These are phyloP conservation scores for Trissolcus japonicus DNA, from an alignment of 2,888 invertebrate genomes.

Conservation along the genomic window DNA sequence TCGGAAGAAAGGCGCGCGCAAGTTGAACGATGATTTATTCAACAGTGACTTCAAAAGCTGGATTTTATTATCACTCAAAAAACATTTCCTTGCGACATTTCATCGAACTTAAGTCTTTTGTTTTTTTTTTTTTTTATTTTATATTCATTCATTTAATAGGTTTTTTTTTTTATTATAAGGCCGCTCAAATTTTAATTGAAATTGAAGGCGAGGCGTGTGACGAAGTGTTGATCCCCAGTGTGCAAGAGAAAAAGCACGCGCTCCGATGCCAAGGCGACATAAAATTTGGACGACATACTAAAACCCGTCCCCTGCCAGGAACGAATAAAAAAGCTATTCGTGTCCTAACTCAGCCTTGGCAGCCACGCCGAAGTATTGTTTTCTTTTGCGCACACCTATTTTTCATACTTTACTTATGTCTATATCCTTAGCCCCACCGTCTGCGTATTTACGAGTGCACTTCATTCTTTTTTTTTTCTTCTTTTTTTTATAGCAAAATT, in stretches of 20 bases:
- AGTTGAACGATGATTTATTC: no score
- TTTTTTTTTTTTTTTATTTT: no score
- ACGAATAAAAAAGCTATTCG: constrained; percentile 37
- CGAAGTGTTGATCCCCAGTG: no score
- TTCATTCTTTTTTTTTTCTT: neutral
- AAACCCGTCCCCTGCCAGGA: constrained; percentile 19
- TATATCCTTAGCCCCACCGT: constrained; percentile 36
- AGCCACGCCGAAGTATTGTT: constrained; percentile 24
- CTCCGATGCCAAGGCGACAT: constrained; percentile 9
- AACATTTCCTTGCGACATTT: no score
- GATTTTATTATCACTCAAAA: no score
- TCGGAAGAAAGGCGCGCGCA: neutral
- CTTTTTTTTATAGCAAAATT: constrained; percentile 38
- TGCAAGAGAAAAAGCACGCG: no score
- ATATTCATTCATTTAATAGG: no score
- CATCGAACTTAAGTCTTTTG: no score
- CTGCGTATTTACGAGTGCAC: constrained; percentile 37
- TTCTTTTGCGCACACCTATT: constrained; percentile 37
- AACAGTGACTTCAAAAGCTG: no score
- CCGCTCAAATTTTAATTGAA: no score
- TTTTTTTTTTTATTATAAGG: no score
- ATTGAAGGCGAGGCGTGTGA: no score
- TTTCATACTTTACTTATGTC: constrained; percentile 39
- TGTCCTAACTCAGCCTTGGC: constrained; percentile 37
- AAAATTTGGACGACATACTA: constrained; percentile 24